Percentiles rank a stretch among this genome's conserved stretches.
These are phyloP conservation scores for Brachionus manjavacas DNA, from an alignment of 1,140 invertebrate genomes.

Conservation along the genomic window DNA sequence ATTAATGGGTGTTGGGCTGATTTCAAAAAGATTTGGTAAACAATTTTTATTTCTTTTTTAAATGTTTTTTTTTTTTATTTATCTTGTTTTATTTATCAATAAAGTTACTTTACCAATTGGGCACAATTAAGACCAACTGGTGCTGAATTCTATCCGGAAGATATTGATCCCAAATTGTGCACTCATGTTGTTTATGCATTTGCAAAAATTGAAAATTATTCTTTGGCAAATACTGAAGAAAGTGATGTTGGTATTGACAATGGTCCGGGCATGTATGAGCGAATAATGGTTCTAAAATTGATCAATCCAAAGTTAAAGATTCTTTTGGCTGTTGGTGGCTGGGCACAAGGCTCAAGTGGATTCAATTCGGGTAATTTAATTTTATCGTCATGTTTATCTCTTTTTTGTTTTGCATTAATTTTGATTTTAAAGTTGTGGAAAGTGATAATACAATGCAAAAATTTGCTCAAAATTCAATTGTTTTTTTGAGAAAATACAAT, in stretches of 20 bases:
- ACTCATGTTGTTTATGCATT: conserved; percentile 92
- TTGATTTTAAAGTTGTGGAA: conserved; percentile 71
- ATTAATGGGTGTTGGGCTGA: background rate
- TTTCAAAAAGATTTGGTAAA: conserved; percentile 8
- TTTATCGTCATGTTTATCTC: background rate
- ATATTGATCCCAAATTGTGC: conserved; percentile 77
- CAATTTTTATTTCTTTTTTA: background rate
- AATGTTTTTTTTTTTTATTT: too few relatives aligned
- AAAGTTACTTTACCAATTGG: conserved; percentile 84
- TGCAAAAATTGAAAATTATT: conserved; percentile 63
- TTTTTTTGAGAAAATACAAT: conserved; percentile 59
- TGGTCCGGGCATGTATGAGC: conserved; percentile 12
- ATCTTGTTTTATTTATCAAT: background rate
- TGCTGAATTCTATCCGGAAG: conserved; percentile 77
- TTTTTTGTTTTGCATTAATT: conserved; percentile 53
- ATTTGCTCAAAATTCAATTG: conserved; percentile 43
- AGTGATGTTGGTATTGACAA: conserved; percentile 64
- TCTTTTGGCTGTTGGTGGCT: conserved; percentile 58
- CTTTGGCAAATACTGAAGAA: conserved; percentile 75
- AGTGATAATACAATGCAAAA: conserved; percentile 53
- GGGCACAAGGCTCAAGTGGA: conserved; percentile 70
- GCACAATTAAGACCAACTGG: conserved; percentile 75
- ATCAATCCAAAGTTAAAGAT: conserved; percentile 24
- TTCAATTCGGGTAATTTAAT: background rate
- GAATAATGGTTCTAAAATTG: background rate